Evolutionary conservation across 2,888 invertebrate genomes (phyloP).

Genomic region (Luperina testacea): DNA sequence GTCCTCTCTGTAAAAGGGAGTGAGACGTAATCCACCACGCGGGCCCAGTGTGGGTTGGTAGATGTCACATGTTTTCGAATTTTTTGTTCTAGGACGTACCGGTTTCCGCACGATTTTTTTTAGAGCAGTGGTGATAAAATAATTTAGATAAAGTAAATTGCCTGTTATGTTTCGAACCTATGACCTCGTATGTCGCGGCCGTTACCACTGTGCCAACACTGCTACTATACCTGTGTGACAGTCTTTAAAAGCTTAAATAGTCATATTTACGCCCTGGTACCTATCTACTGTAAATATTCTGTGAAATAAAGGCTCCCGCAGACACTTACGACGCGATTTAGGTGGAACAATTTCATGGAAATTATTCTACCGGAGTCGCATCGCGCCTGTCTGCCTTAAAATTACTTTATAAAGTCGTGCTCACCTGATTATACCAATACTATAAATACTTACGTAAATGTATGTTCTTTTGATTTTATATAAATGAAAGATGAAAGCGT

Average conservation of each 20-base stretch:
- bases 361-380: neutral
- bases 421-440: constrained; percentile 6
- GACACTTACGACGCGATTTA: neutral
- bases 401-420: neutral
- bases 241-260: neutral
- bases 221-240: neutral
- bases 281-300: neutral
- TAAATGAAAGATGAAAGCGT: constrained; percentile 6
- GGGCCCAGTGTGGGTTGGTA: neutral
- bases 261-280: neutral
- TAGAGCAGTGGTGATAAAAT: no score
- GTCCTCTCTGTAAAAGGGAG: no score
- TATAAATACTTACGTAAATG: constrained; percentile 13
- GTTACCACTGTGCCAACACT: neutral
- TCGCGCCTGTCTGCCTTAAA: neutral
- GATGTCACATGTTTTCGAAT: neutral
- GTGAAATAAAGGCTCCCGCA: neutral
- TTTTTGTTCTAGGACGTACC: neutral
- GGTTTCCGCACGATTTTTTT: neutral
- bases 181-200: neutral
- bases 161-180: neutral
- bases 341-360: neutral
- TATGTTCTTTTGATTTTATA: constrained; percentile 30
- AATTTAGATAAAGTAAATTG: no score
- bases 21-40: neutral